Evolutionary conservation across 2,797 vertebrate species (phyloP).

Genomic region (Xiphophorus birchmanni): DNA sequence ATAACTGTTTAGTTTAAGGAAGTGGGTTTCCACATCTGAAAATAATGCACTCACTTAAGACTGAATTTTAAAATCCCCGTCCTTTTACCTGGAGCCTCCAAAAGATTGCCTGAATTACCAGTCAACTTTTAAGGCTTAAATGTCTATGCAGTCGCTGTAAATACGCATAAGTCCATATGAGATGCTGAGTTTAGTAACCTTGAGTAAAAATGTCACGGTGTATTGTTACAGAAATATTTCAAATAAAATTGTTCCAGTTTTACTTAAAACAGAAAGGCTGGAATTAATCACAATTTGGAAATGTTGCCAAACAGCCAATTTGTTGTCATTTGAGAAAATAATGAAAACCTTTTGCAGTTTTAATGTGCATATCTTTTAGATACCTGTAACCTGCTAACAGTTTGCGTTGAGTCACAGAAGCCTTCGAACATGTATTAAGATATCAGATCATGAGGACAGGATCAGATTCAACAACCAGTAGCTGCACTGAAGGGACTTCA

Average conservation of each 20-base stretch:
- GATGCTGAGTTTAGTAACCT: neutral
- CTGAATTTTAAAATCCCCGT: neutral
- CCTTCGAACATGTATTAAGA: neutral
- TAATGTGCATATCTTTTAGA: neutral
- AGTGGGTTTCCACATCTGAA: neutral
- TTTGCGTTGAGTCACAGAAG: neutral
- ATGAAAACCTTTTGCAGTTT: neutral
- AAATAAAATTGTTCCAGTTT: neutral
- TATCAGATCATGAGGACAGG: neutral
- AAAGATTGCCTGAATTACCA: neutral
- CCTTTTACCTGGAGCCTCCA: neutral
- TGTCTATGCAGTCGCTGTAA: neutral
- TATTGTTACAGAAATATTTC: neutral
- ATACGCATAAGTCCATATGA: neutral
- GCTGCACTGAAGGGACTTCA: slow-evolving; percentile 3
- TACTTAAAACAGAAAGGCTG: neutral
- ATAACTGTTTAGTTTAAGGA: too few species aligned
- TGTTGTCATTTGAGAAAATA: neutral
- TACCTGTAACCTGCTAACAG: neutral
- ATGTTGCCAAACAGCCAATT: neutral
- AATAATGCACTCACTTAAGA: neutral
- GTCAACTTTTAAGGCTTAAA: neutral
- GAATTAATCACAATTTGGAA: neutral
- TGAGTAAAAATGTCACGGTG: neutral
- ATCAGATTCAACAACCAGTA: neutral